A percentile compares a stretch with the other conserved stretches of the same genome.
phyloP scores from a whole-genome alignment of 2,888 invertebrate genomes.

The Globia sparganii region DNA sequence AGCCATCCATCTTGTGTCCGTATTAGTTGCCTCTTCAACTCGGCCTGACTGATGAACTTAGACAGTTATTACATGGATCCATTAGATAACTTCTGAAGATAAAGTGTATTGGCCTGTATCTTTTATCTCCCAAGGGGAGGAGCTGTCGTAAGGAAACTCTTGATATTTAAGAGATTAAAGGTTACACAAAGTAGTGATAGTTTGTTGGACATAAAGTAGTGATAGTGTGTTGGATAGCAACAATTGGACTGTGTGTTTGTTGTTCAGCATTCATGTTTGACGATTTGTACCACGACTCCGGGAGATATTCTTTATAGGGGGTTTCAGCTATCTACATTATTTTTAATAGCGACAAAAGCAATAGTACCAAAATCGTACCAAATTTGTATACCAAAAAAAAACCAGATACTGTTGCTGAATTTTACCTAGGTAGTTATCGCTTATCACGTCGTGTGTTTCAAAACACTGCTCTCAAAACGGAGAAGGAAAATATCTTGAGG shows the following conservation, averaged over 20 bases:
- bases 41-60: slow-evolving; percentile 41
- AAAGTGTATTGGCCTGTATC: slow-evolving; percentile 61
- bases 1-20: slow-evolving; percentile 56
- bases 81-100: slow-evolving; percentile 55
- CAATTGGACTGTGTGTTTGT: neutral
- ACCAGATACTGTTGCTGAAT: neutral
- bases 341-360: too few relatives aligned
- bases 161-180: slow-evolving; percentile 45
- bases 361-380: too few relatives aligned
- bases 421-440: too few relatives aligned
- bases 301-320: neutral
- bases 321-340: neutral
- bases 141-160: slow-evolving; percentile 17
- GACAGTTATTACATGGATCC: slow-evolving; percentile 55
- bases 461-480: too few relatives aligned
- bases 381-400: too few relatives aligned
- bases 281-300: neutral
- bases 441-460: too few relatives aligned
- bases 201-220: slow-evolving; percentile 28
- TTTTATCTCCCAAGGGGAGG: slow-evolving; percentile 42
- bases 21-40: slow-evolving; percentile 46
- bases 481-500: too few relatives aligned
- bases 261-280: slow-evolving; percentile 5
- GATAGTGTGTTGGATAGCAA: slow-evolving; percentile 20
- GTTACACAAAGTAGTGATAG: slow-evolving; percentile 34